phyloP scores from a whole-genome alignment of 37 sponge, comb jelly and placozoan species.

The Halichondria panicea region DNA sequence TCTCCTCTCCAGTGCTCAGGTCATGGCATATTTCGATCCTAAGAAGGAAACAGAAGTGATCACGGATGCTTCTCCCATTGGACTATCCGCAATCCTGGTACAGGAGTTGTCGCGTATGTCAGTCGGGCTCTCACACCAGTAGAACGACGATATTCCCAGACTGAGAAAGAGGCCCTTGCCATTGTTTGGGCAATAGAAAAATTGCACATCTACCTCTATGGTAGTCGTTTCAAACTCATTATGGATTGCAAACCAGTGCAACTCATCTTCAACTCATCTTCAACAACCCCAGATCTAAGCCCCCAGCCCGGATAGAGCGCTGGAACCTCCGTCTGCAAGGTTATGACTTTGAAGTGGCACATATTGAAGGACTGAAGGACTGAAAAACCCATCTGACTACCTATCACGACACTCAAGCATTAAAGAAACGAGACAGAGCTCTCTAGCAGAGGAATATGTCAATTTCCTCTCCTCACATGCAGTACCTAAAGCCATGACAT shows the following conservation, averaged over 20 bases:
- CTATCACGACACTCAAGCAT: slow-evolving; percentile 31
- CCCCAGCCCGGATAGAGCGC: slow-evolving; percentile 33
- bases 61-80: slow-evolving; percentile 35
- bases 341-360: slow-evolving; percentile 30
- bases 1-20: slow-evolving; percentile 6
- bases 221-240: slow-evolving; percentile 35
- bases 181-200: slow-evolving; percentile 34
- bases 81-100: slow-evolving; percentile 32
- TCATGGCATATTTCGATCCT: slow-evolving; percentile 32
- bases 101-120: slow-evolving; percentile 41
- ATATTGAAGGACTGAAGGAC: slow-evolving; percentile 35
- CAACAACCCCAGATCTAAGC: slow-evolving; percentile 40
- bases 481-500: slow-evolving; percentile 29
- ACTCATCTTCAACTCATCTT: slow-evolving; percentile 17
- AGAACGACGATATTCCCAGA: slow-evolving; percentile 37
- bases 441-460: slow-evolving; percentile 24
- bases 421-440: background rate
- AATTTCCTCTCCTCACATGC: slow-evolving; percentile 11
- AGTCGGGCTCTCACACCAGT: slow-evolving; percentile 15
- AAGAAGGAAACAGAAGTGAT: slow-evolving; percentile 21
- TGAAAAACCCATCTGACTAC: slow-evolving; percentile 41
- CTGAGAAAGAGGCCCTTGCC: slow-evolving; percentile 40
- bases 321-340: slow-evolving; percentile 55
- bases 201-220: slow-evolving; percentile 68
- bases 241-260: slow-evolving; percentile 51